A percentile compares a stretch with the other conserved stretches of the same genome.
These are phyloP conservation scores for Ptychochromis oligacanthus DNA, from an alignment of 2,113 vertebrate species.

Conservation along the genomic window DNA sequence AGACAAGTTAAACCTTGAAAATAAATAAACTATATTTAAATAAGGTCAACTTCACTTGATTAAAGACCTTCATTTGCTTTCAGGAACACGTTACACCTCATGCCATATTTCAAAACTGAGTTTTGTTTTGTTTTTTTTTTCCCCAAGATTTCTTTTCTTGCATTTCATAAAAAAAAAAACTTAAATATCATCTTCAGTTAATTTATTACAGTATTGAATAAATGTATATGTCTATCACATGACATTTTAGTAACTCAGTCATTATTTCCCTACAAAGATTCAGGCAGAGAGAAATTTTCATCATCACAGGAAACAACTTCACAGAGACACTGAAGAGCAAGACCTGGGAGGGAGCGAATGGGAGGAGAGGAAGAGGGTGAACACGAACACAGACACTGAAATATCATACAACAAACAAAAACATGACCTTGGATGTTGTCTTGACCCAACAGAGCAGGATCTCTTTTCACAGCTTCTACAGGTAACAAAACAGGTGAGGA, in stretches of 20 bases:
- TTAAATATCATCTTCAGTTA: constrained; percentile 65
- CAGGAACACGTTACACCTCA: constrained; percentile 78
- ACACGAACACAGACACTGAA: constrained; percentile 66
- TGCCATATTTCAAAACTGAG: constrained; percentile 76
- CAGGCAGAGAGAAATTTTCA: constrained; percentile 75
- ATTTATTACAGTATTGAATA: constrained; percentile 76
- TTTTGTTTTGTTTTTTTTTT: constrained; percentile 37
- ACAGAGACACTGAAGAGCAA: constrained; percentile 72
- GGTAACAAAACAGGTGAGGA: constrained; percentile 7
- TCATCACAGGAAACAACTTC: constrained; percentile 72
- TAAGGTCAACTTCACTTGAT: constrained; percentile 72
- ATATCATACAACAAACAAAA: constrained; percentile 60
- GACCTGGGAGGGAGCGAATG: constrained; percentile 35
- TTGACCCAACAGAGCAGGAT: constrained; percentile 31
- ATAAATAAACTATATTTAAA: constrained; percentile 84
- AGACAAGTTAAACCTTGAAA: constrained; percentile 74
- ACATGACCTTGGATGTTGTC: constrained; percentile 37
- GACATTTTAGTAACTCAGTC: constrained; percentile 68
- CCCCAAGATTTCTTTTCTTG: constrained; percentile 20
- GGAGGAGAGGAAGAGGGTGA: not conserved
- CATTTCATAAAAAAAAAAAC: constrained; percentile 72
- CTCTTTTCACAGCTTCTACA: constrained; percentile 49
- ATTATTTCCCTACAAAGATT: constrained; percentile 74
- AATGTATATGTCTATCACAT: constrained; percentile 74
- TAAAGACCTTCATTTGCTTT: constrained; percentile 73